These are phyloP conservation scores for Cylindroiulus punctatus DNA, from an alignment of 2,888 invertebrate genomes.

Conservation along the genomic window DNA sequence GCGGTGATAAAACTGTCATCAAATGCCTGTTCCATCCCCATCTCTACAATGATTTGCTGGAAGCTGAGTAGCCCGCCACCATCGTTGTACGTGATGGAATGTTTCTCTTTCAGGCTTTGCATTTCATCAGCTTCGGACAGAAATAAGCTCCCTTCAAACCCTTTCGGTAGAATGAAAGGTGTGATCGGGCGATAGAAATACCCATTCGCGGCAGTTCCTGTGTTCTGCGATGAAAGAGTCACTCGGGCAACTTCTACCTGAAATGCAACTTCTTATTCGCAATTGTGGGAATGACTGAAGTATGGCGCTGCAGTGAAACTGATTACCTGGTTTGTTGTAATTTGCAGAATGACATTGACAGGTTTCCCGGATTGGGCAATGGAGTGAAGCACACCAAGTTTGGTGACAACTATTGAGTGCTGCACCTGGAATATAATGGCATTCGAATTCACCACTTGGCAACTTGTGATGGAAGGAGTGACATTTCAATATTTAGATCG, in stretches of 20 bases:
- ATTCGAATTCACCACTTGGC: neutral
- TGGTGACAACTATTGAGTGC: slow-evolving; percentile 50
- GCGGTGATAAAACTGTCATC: neutral
- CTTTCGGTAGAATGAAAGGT: slow-evolving; percentile 56
- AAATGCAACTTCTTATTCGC: neutral
- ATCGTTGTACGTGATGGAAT: neutral
- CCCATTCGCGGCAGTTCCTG: slow-evolving; percentile 50
- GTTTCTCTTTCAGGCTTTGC: neutral
- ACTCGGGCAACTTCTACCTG: slow-evolving; percentile 47
- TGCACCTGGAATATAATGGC: neutral
- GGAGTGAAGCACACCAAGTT: slow-evolving; percentile 27
- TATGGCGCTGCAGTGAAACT: neutral
- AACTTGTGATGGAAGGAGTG: neutral
- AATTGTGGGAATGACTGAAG: too few relatives aligned
- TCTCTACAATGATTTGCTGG: neutral
- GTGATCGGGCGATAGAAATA: slow-evolving; percentile 54
- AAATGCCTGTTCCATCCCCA: neutral
- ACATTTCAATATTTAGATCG: neutral
- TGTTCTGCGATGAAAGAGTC: slow-evolving; percentile 44
- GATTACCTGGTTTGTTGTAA: neutral
- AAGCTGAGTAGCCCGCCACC: slow-evolving; percentile 3
- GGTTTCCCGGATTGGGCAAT: neutral
- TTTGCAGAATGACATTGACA: neutral
- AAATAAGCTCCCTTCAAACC: neutral
- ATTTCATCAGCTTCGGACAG: neutral